Conservation (phyloP, 1,140 invertebrate genomes). For the Listronotus oregonensis region DNA sequence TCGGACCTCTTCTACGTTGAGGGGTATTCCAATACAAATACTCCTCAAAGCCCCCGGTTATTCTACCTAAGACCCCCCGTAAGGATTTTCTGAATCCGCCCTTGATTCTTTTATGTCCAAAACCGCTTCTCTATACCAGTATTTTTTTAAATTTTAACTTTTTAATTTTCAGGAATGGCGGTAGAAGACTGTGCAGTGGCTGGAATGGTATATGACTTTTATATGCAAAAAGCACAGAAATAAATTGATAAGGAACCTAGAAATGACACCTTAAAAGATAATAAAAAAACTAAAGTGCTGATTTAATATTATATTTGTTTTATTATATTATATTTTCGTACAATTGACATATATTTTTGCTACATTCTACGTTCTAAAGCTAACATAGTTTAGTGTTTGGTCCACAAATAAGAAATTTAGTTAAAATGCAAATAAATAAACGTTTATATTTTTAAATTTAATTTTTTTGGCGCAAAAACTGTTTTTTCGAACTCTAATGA, state of each 20-base stretch:
- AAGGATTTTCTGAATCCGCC: no score
- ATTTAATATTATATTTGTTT: background rate
- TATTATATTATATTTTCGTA: slow-evolving; percentile 1
- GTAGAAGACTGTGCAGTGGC: slow-evolving; percentile 60
- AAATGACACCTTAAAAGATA: background rate
- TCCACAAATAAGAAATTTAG: slow-evolving; percentile 35
- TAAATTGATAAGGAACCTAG: no score
- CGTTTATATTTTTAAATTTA: no score
- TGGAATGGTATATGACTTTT: slow-evolving; percentile 55
- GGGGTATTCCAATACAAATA: no score
- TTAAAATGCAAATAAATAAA: slow-evolving; percentile 9
- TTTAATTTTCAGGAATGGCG: slow-evolving; percentile 58
- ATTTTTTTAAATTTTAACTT: no score
- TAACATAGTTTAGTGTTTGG: slow-evolving; percentile 23
- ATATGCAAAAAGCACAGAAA: background rate
- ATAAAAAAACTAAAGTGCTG: background rate
- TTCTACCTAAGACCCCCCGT: no score
- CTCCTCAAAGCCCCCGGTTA: no score
- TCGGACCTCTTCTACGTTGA: no score
- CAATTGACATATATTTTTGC: slow-evolving; percentile 31
- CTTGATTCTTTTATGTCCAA: no score
- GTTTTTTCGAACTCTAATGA: no score
- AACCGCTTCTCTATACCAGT: no score
- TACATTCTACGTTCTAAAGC: slow-evolving; percentile 7
- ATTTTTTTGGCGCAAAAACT: no score